These are phyloP conservation scores for Hybognathus amarus DNA, from an alignment of 2,797 vertebrate genomes.

Conservation along the genomic window DNA sequence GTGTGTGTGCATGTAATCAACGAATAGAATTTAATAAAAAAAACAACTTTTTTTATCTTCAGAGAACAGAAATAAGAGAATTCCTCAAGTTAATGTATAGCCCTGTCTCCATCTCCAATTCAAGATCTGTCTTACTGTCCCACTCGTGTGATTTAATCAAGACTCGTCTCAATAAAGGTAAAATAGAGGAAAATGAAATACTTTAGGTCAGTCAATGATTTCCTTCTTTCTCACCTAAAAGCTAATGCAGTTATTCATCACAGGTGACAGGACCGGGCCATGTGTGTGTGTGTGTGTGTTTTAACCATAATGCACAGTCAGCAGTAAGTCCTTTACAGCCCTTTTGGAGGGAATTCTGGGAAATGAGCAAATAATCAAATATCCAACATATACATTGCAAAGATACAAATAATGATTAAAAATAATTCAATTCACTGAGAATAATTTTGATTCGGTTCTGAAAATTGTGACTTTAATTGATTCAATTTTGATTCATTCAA, in stretches of 20 bases:
- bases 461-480: background rate
- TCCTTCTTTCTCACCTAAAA: conserved; percentile 6
- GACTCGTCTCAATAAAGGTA: conserved; percentile 1
- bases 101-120: background rate
- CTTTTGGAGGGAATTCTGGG: background rate
- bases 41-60: background rate
- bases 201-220: conserved; percentile 12
- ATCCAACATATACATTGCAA: background rate
- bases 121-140: background rate
- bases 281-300: conserved; percentile 19
- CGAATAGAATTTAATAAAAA: background rate
- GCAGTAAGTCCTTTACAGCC: conserved; percentile 1
- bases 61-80: background rate
- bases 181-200: background rate
- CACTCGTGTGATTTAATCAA: conserved; percentile 1
- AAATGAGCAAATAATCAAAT: background rate
- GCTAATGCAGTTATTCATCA: conserved; percentile 39
- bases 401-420: background rate
- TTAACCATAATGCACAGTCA: conserved; percentile 7
- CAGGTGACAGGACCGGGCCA: conserved; percentile 18
- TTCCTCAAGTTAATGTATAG: background rate
- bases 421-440: too few relatives aligned
- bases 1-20: background rate
- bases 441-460: background rate
- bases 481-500: background rate